Evolutionary conservation across 2,888 invertebrate genomes (phyloP), one percentile per base, ranked within the genome.

Genomic region (Stenotaenia linearis): DNA sequence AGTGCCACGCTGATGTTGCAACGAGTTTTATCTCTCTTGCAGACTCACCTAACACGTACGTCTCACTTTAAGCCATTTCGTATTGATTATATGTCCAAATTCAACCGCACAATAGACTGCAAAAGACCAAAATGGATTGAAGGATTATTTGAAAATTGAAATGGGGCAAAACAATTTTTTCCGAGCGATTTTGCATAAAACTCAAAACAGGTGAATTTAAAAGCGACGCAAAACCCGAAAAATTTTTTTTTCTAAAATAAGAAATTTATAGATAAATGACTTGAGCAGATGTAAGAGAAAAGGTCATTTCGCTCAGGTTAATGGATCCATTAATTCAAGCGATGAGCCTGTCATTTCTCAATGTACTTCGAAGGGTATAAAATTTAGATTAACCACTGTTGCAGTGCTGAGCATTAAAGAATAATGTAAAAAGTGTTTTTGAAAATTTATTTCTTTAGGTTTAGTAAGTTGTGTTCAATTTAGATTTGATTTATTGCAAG

Each of bases 61-160:
- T 69, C 69, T 69, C 69, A 69, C 69, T 69, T 69, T 69, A 69
- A 69, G 69, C 69, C 69, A 69, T 69, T 50, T 69, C 69, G 1
- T 69, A 69, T 69, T 69, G 69, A 69, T 69, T 69, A 69, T 69
- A 69, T 69, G 69, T 69, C 69, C 69, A 69, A 69, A 69, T 69
- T n/a, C 69, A 69, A 69, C 69, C 69, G 28, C 69, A 69, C 69
- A 28, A 69, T 69, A 28, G 69, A 69, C 69, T 69, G 69, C 3
- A 69, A 25, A 69, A 28, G 69, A 28, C 69, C 69, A 69, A 69
- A 69, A 69, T 69, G 69, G 69, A 69, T 69, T 28, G 69, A 12
- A 28, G 25, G 12, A 69, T 25, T 28, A 69, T 69, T 69, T 28
- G 69, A 23, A 69, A 69, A 69, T 69, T 25, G 69, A 69, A 45